A percentile compares a stretch with the other conserved stretches of the same genome.
Evolutionary conservation across 2,113 vertebrate genomes (phyloP).

Genomic region (Psittacara wagleri): DNA sequence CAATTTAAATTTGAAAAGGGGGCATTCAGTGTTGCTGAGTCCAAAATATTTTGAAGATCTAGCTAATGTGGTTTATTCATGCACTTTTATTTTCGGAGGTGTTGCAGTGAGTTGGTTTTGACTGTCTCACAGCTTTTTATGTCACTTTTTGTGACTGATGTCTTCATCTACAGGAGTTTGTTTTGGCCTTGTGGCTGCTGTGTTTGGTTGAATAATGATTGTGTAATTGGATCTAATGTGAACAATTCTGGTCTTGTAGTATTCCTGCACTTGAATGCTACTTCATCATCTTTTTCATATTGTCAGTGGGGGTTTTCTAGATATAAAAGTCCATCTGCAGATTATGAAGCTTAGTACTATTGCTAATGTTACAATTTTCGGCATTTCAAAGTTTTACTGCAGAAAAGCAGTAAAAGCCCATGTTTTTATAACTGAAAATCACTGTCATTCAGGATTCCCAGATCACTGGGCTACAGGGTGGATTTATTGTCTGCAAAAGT

Average conservation of each 20-base stretch:
- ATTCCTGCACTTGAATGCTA: not conserved
- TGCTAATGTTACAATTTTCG: not conserved
- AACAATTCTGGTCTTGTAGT: not conserved
- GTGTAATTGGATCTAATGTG: not conserved
- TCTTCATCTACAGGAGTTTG: not conserved
- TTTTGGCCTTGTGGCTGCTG: not conserved
- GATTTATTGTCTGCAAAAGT: not conserved
- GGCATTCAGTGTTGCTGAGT: not conserved
- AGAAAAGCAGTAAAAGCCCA: not conserved
- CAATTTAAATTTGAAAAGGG: not conserved
- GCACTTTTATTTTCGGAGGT: not conserved
- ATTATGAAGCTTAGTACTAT: not conserved
- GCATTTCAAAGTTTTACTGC: not conserved
- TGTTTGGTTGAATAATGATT: rapidly evolving
- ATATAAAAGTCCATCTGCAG: not conserved
- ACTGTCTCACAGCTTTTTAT: not conserved
- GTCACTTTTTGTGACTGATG: not conserved
- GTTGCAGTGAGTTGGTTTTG: not conserved
- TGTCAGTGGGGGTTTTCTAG: not conserved
- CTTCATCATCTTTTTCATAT: not conserved
- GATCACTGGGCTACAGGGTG: not conserved
- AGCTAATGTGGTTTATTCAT: not conserved
- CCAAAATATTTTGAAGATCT: not conserved
- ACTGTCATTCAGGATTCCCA: not conserved
- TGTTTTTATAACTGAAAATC: not conserved